Evolutionary conservation across 1,140 invertebrate species (phyloP).

Genomic region (Aphelinus atriplicis): DNA sequence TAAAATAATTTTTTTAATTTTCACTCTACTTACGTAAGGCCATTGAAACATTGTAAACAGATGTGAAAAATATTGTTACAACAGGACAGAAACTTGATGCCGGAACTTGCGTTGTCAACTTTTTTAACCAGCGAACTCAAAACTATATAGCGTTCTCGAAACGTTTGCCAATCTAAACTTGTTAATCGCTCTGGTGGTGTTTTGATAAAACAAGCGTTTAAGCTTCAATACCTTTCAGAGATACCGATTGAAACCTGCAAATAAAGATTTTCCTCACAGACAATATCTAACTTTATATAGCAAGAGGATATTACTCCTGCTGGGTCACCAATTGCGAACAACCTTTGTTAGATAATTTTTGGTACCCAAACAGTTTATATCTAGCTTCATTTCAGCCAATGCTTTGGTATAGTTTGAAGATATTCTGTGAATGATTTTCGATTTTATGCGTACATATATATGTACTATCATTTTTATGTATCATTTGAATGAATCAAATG

Average conservation of each 20-base stretch:
- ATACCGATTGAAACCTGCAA: slow-evolving; percentile 58
- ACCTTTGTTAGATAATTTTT: no score
- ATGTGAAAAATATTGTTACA: slow-evolving; percentile 79
- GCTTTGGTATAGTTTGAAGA: no score
- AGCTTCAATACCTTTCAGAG: slow-evolving; percentile 58
- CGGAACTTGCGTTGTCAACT: slow-evolving; percentile 68
- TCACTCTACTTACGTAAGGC: slow-evolving; percentile 70
- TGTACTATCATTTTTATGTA: no score
- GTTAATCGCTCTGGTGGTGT: slow-evolving; percentile 35
- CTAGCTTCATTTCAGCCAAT: no score
- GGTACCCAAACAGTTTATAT: no score
- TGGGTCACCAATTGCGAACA: no score
- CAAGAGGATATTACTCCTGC: no score
- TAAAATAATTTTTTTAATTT: background rate
- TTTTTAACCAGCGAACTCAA: slow-evolving; percentile 69
- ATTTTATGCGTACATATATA: no score
- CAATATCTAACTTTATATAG: background rate
- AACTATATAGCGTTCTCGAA: slow-evolving; percentile 70
- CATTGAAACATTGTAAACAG: slow-evolving; percentile 77
- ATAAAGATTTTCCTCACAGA: background rate
- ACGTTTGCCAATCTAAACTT: slow-evolving; percentile 64
- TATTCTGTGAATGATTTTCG: no score
- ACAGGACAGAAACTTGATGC: slow-evolving; percentile 74
- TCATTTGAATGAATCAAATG: no score
- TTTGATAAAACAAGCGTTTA: slow-evolving; percentile 53